Evolutionary conservation across 1,140 invertebrate genomes (phyloP), one percentile per base, ranked within the genome.

Genomic region (Drosophila auraria): DNA sequence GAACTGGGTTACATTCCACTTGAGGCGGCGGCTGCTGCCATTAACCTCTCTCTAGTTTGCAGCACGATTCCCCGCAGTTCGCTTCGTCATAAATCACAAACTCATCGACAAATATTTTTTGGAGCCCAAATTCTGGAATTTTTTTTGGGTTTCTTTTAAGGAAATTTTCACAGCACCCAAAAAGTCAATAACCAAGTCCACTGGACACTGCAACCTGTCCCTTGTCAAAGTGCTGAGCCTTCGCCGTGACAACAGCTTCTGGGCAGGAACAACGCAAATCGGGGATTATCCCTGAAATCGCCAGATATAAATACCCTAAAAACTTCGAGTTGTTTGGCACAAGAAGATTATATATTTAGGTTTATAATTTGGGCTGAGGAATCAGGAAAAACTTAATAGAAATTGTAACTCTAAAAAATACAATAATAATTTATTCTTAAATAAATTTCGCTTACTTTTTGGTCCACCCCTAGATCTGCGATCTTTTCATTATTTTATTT

Each of bases 211-310:
- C 27, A 47, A 49, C 33, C 20, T 75, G 59, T 64, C 38, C 23
- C 45, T 57, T 49, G 70, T 56, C 53, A 54, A 54, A 54, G 64
- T 30, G 45, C 53, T 62, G 77, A 45, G 63, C 63, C 80, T 78
- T 77, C 40, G 60, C 66, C 62, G 76, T 70, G 83, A 84, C 83
- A 87, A 87, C 83, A 87, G 83, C 83, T 87, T 82, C 83, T 82
- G 83, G 83, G 63, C 76, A 86, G 69, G 66, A 84, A 87, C 69
- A 87, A 72, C 50, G 54, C 33, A 64, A 64, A 58, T 45, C n/a
- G 36, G 60, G 47, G 33, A 65, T 49, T 47, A 69, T 42, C 40
- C 40, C 4, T 17, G 7, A 40, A 25, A 30, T 49, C 20, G 25
- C 40, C 59, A 49, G 23, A 40, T 5, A 8, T n/a, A 7, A 44